Conservation (phyloP, 2,797 vertebrate species). For the Anolis apletophallus region DNA sequence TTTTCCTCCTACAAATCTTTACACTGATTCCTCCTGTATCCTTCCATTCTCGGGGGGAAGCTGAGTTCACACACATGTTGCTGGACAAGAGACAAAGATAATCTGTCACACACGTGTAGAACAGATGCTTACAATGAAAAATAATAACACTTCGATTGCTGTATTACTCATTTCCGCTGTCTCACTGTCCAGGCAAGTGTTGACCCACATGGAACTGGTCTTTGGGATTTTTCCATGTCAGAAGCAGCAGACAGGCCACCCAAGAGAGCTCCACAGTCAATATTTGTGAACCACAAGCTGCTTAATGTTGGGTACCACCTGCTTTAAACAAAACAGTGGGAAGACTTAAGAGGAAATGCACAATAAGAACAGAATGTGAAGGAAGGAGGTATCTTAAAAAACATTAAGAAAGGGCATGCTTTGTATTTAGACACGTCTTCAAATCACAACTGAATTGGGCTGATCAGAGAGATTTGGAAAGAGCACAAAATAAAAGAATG, state of each 20-base stretch:
- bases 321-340: not conserved
- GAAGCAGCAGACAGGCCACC: slow-evolving; percentile 43
- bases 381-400: not conserved
- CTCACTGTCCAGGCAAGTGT: slow-evolving; percentile 53
- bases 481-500: too few species aligned
- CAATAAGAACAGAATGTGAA: not conserved
- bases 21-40: slow-evolving; percentile 68
- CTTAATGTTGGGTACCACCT: slow-evolving; percentile 37
- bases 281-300: slow-evolving; percentile 35
- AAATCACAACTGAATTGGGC: not conserved
- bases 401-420: accelerated
- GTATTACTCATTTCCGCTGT: slow-evolving; percentile 68
- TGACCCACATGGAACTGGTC: slow-evolving; percentile 50
- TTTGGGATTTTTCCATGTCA: slow-evolving; percentile 52
- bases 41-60: slow-evolving; percentile 62
- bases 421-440: not conserved
- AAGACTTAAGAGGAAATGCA: not conserved
- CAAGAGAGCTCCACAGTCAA: slow-evolving; percentile 46
- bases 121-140: slow-evolving; percentile 72
- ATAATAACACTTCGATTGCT: slow-evolving; percentile 54
- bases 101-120: slow-evolving; percentile 75
- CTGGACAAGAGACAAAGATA: slow-evolving; percentile 71
- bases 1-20: slow-evolving; percentile 70
- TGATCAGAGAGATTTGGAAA: not conserved
- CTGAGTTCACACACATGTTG: slow-evolving; percentile 55